phyloP scores from a whole-genome alignment of 2,113 vertebrate species.

The Macrotis lagotis region DNA sequence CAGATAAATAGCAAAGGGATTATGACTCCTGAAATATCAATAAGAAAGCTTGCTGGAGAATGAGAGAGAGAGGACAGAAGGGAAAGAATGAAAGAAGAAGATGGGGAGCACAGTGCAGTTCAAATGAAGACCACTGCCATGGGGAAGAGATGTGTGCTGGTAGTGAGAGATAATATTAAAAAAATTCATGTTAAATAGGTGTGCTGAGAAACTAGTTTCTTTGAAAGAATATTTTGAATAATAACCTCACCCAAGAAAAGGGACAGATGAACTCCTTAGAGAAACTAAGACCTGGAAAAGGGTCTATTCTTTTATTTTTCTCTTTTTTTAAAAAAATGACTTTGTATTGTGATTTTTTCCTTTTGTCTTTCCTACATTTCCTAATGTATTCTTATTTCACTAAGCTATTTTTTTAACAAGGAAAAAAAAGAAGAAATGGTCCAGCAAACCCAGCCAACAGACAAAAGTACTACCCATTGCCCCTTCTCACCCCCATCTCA shows the following conservation, averaged over 20 bases:
- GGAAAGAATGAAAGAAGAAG: neutral
- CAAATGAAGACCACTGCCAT: neutral
- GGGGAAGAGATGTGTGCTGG: neutral
- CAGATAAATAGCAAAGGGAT: neutral
- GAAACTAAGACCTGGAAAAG: neutral
- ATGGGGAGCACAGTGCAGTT: neutral
- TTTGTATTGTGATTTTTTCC: neutral
- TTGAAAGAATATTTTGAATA: neutral
- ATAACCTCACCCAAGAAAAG: neutral
- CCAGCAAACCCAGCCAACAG: neutral
- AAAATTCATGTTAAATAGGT: neutral
- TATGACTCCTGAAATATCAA: neutral
- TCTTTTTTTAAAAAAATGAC: neutral
- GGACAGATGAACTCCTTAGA: neutral
- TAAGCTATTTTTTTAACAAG: neutral
- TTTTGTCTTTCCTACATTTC: neutral
- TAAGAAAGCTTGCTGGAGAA: neutral
- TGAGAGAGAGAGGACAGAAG: neutral
- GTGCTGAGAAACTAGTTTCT: neutral
- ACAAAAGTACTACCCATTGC: neutral
- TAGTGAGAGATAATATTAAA: neutral
- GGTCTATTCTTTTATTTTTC: neutral
- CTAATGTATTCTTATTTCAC: neutral
- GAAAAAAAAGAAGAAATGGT: neutral
- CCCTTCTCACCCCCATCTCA: neutral